These are phyloP conservation scores for Hozukius guyotensis DNA, from an alignment of 2,797 vertebrate genomes.

Conservation along the genomic window DNA sequence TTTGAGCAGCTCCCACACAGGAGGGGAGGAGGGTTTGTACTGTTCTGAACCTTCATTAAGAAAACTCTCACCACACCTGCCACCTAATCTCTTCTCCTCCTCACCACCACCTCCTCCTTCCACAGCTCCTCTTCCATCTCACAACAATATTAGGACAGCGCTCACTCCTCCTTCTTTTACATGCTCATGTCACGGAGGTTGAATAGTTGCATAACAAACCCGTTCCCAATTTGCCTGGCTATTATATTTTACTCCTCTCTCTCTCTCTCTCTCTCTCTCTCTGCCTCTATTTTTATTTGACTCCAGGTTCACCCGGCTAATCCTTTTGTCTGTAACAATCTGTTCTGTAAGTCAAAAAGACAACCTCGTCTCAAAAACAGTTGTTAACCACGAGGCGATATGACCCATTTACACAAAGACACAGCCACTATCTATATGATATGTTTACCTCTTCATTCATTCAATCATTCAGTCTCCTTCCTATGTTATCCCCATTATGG, in stretches of 20 bases:
- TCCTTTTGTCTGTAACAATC: constrained; percentile 1
- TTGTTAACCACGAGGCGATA: not conserved
- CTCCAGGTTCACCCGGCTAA: constrained; percentile 23
- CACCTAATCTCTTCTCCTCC: constrained; percentile 48
- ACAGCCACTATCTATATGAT: not conserved
- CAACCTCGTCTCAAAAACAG: not conserved
- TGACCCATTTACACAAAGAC: not conserved
- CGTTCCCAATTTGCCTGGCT: constrained; percentile 4
- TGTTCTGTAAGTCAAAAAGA: constrained; percentile 21
- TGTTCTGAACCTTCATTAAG: constrained; percentile 60
- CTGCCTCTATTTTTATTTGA: constrained; percentile 30
- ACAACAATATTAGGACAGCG: constrained; percentile 24
- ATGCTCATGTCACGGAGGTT: constrained; percentile 22
- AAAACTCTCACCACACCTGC: constrained; percentile 54
- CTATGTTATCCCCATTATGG: not conserved
- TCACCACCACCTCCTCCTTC: constrained; percentile 42
- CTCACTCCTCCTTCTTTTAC: constrained; percentile 32
- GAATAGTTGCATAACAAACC: constrained; percentile 34
- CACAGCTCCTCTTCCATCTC: constrained; percentile 31
- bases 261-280: not conserved
- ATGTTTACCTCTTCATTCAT: not conserved
- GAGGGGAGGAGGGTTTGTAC: constrained; percentile 7
- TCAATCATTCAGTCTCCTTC: not conserved
- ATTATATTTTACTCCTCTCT: constrained; percentile 18
- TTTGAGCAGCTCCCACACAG: constrained; percentile 43